phyloP scores from a whole-genome alignment of 2,113 vertebrate genomes.

The Pterocles gutturalis region DNA sequence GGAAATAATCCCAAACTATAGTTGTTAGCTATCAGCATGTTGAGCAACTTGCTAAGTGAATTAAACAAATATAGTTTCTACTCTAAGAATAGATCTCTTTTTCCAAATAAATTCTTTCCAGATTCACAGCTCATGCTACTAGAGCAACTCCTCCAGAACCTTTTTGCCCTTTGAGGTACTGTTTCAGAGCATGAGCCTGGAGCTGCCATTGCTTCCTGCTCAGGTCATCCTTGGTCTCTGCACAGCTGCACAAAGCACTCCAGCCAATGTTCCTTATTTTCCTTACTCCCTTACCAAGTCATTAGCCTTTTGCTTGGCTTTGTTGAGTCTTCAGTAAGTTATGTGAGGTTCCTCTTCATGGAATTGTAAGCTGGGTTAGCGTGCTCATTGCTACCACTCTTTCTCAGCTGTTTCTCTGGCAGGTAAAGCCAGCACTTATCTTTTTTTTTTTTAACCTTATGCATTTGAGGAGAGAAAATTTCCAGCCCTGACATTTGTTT shows the following conservation, averaged over 20 bases:
- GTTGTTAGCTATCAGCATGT: slow-evolving; percentile 34
- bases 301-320: background rate
- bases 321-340: background rate
- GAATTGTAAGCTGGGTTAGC: background rate
- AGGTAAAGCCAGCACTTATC: background rate
- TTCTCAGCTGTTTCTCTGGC: background rate
- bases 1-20: slow-evolving; percentile 44
- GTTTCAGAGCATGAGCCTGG: background rate
- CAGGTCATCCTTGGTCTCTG: background rate
- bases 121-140: background rate
- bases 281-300: background rate
- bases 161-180: background rate
- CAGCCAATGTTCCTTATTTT: background rate
- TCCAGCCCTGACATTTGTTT: background rate
- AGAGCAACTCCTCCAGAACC: background rate
- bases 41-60: slow-evolving; percentile 38
- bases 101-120: background rate
- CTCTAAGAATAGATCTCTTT: background rate
- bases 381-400: background rate
- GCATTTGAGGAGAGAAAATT: background rate
- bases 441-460: background rate
- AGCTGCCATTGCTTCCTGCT: background rate
- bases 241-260: background rate
- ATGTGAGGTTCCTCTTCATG: background rate
- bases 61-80: background rate